phyloP scores from a whole-genome alignment of 2,888 invertebrate genomes.

The Pseudococcus viburni region DNA sequence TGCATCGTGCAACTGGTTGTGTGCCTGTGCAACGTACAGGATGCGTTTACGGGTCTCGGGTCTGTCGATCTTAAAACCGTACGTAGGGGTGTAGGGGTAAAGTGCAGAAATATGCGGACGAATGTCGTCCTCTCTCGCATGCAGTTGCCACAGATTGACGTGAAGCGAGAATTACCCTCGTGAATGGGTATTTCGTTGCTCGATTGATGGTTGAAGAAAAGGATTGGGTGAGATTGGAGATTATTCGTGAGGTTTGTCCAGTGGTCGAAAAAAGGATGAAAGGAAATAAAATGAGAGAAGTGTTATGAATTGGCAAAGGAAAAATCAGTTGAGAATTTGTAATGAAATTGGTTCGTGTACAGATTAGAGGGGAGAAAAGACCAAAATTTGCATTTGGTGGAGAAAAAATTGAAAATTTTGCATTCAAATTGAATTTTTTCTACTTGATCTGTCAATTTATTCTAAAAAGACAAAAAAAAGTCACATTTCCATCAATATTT shows the following conservation, averaged over 20 bases:
- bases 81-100: background rate
- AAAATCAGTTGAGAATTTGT: no score
- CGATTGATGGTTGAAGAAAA: background rate
- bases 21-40: conserved; percentile 20
- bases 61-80: background rate
- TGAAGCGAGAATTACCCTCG: background rate
- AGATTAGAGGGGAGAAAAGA: no score
- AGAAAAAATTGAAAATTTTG: no score
- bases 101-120: background rate
- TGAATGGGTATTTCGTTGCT: background rate
- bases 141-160: background rate
- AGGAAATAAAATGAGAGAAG: no score
- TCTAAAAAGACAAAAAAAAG: no score
- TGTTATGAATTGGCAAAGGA: no score
- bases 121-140: background rate
- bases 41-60: conserved; percentile 15
- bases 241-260: background rate
- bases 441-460: no score
- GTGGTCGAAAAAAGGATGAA: background rate
- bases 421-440: no score
- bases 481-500: no score
- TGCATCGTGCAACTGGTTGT: conserved; percentile 38
- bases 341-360: no score
- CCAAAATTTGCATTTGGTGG: no score
- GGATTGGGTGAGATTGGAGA: background rate